These are phyloP conservation scores for Pollenia amentaria DNA, from an alignment of 2,888 invertebrate genomes.

Conservation along the genomic window DNA sequence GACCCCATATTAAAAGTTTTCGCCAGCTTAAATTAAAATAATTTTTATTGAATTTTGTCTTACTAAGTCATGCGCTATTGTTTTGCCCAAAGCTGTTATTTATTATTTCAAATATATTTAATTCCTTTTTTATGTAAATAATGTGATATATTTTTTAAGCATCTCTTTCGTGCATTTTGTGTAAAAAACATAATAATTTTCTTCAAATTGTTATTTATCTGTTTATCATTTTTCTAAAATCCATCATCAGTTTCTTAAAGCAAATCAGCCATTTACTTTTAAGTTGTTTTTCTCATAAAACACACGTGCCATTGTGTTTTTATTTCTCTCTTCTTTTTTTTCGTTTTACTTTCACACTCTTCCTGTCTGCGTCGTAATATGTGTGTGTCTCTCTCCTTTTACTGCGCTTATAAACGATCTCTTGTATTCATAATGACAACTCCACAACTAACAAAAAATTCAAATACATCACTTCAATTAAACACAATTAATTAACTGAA, in stretches of 20 bases:
- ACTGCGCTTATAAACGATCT: neutral
- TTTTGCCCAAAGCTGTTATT: constrained; percentile 44
- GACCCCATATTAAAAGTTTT: too few species aligned
- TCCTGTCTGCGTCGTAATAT: neutral
- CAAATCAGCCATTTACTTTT: constrained; percentile 6
- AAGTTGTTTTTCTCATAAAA: constrained; percentile 32
- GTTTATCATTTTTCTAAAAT: constrained; percentile 10
- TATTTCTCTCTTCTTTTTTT: constrained; percentile 58
- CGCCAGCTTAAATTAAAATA: too few species aligned
- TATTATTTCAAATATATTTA: neutral
- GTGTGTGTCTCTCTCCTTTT: neutral
- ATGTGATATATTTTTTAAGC: neutral
- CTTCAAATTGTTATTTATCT: constrained; percentile 50
- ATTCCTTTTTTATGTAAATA: constrained; percentile 15
- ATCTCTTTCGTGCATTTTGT: constrained; percentile 15
- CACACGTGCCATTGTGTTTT: constrained; percentile 68
- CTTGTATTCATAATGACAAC: neutral
- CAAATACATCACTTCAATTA: constrained; percentile 29
- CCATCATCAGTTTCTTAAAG: constrained; percentile 1
- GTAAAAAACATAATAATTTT: constrained; percentile 17
- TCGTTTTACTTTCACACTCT: constrained; percentile 41
- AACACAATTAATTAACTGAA: constrained; percentile 60
- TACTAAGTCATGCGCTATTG: neutral
- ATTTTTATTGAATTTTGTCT: too few species aligned
- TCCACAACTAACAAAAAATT: constrained; percentile 17